These are phyloP conservation scores for Drosophila birchii DNA, from an alignment of 2,888 invertebrate species.

Conservation along the genomic window DNA sequence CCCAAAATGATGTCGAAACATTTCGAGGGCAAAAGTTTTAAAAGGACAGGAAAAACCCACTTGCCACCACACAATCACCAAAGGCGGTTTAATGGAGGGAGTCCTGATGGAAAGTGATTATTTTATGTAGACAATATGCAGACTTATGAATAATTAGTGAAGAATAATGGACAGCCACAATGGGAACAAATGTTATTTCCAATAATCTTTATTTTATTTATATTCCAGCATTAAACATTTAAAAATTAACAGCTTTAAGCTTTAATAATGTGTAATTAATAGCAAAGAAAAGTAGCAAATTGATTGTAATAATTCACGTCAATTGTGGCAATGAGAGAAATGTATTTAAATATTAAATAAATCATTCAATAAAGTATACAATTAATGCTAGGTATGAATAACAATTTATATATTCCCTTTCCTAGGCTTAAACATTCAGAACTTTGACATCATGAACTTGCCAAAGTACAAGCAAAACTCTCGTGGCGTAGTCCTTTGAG, in stretches of 20 bases:
- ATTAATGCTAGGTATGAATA: neutral
- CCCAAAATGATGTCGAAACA: conserved; percentile 12
- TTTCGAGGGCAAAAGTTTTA: conserved; percentile 9
- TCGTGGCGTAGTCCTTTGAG: neutral
- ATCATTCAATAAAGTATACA: neutral
- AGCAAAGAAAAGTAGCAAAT: neutral
- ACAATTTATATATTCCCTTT: neutral
- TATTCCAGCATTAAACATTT: neutral
- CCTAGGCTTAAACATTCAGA: neutral
- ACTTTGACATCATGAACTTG: neutral
- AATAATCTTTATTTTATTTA: neutral
- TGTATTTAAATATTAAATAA: neutral
- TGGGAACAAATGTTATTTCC: neutral
- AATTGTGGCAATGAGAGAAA: neutral
- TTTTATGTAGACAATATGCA: conserved; percentile 8
- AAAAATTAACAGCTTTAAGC: neutral
- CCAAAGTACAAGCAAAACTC: conserved; percentile 1
- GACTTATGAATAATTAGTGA: conserved; percentile 22
- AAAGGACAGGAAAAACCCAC: neutral
- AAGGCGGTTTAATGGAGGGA: neutral
- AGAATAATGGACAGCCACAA: neutral
- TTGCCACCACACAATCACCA: neutral
- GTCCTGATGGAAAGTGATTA: neutral
- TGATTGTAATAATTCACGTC: neutral
- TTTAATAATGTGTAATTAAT: neutral